Conservation (phyloP, 2,797 vertebrate species). For the Galagoides demidoff region DNA sequence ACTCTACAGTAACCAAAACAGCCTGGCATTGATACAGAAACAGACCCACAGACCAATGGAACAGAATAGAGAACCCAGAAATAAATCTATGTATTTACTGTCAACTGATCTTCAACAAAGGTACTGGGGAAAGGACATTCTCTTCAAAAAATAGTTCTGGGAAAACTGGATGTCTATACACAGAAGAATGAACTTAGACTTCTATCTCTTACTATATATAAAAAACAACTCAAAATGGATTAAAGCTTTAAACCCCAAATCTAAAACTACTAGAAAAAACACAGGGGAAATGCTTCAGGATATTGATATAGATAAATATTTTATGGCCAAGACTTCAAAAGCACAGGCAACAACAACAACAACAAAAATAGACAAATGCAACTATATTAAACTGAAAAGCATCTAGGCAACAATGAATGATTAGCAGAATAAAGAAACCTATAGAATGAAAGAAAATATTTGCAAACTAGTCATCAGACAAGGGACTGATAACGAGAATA, state of each 20-base stretch:
- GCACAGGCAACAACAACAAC: not conserved
- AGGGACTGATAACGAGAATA: not conserved
- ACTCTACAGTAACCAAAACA: not conserved
- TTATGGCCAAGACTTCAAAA: not conserved
- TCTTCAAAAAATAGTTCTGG: not conserved
- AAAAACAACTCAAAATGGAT: not conserved
- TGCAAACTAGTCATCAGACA: not conserved
- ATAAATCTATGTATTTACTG: not conserved
- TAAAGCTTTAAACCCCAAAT: not conserved
- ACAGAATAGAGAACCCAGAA: not conserved
- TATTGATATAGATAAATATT: not conserved
- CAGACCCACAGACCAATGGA: not conserved
- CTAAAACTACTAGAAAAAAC: not conserved
- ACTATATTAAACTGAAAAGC: not conserved
- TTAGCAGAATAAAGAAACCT: not conserved
- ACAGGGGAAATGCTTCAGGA: not conserved
- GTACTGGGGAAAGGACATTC: not conserved
- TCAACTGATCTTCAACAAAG: not conserved
- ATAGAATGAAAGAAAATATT: not conserved
- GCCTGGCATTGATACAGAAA: not conserved
- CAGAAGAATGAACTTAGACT: not conserved
- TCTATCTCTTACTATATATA: not conserved
- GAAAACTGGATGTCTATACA: not conserved
- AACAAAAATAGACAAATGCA: not conserved
- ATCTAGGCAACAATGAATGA: not conserved